Conservation (phyloP, 2,888 invertebrate genomes). For the Agrochola lota region DNA sequence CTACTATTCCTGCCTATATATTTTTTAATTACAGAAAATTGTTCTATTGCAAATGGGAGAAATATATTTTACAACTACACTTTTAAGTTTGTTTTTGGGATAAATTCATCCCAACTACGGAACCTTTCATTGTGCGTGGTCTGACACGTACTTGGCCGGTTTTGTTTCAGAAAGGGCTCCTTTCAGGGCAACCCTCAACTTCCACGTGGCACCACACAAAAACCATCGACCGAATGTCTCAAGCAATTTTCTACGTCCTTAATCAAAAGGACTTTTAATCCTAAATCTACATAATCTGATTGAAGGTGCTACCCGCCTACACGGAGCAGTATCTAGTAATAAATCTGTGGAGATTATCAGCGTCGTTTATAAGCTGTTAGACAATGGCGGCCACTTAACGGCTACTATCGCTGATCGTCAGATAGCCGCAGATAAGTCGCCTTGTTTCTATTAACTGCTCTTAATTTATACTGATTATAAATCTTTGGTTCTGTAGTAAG, state of each 20-base stretch:
- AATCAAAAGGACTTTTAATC: slow-evolving; percentile 23
- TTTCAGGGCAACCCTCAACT: background rate
- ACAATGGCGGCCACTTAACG: slow-evolving; percentile 63
- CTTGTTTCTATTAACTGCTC: slow-evolving; percentile 61
- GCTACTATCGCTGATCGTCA: slow-evolving; percentile 48
- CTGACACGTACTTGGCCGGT: no score
- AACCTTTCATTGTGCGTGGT: no score
- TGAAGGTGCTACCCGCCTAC: slow-evolving; percentile 7
- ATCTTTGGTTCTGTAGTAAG: slow-evolving; percentile 34
- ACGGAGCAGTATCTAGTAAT: slow-evolving; percentile 45
- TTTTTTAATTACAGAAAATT: no score
- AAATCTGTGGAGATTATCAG: slow-evolving; percentile 62
- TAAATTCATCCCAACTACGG: no score
- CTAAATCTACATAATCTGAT: slow-evolving; percentile 28
- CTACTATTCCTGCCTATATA: no score
- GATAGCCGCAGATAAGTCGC: slow-evolving; percentile 56
- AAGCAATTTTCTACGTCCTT: background rate
- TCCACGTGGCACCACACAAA: background rate
- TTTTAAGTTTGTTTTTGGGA: no score
- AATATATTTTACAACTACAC: no score
- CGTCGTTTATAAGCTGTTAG: slow-evolving; percentile 59
- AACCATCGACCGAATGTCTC: background rate
- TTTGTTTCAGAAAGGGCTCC: no score
- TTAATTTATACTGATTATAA: slow-evolving; percentile 58
- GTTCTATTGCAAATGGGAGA: no score